A percentile compares a stretch with the other conserved stretches of the same genome.
Evolutionary conservation across 2,113 vertebrate species (phyloP).

Genomic region (Reinhardtius hippoglossoides): DNA sequence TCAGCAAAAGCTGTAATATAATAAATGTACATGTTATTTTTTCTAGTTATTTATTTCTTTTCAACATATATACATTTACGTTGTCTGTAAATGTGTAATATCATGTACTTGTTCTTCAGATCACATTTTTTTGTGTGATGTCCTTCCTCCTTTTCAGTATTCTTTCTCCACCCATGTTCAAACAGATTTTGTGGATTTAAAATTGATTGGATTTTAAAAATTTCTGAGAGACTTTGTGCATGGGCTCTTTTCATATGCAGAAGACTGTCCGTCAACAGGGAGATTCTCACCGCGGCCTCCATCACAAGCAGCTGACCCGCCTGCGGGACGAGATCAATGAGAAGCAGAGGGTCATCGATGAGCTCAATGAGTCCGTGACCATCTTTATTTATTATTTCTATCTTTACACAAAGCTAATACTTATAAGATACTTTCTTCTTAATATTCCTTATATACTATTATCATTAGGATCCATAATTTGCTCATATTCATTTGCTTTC

Average conservation of each 20-base stretch:
- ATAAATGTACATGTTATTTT: no score
- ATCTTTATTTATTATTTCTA: neutral
- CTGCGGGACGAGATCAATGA: constrained; percentile 93
- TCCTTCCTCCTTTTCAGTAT: neutral
- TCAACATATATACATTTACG: no score
- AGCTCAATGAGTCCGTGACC: constrained; percentile 88
- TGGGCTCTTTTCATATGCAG: constrained; percentile 65
- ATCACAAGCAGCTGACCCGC: constrained; percentile 89
- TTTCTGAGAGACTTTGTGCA: neutral
- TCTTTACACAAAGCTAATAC: neutral
- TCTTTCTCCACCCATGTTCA: no score
- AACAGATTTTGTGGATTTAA: neutral
- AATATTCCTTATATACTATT: neutral
- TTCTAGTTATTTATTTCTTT: no score
- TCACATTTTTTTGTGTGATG: neutral
- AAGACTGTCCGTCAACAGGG: constrained; percentile 83
- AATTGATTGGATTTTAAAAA: no score
- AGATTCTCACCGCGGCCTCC: constrained; percentile 86
- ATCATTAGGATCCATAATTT: neutral
- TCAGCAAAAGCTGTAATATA: no score
- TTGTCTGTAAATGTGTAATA: no score
- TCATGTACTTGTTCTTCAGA: neutral
- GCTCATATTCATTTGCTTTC: neutral
- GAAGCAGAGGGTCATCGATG: constrained; percentile 92
- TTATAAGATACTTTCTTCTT: neutral